Percentiles rank a stretch among this genome's conserved stretches.
These are phyloP conservation scores for Ennomos fuscantarius DNA, from an alignment of 2,888 invertebrate species.

Conservation along the genomic window DNA sequence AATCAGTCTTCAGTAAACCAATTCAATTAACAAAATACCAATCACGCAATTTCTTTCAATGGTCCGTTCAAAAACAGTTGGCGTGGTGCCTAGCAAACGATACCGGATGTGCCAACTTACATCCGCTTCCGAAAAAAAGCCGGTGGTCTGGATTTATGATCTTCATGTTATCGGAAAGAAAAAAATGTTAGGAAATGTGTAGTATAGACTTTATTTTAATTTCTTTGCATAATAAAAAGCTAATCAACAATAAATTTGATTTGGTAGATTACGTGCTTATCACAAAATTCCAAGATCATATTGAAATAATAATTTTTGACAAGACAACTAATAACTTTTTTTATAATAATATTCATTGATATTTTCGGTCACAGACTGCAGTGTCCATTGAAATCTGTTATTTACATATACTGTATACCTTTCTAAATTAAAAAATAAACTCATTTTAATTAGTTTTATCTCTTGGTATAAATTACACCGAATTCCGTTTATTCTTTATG, in stretches of 20 bases:
- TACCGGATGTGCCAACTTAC: slow-evolving; percentile 72
- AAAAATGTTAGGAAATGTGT: slow-evolving; percentile 33
- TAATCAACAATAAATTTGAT: too few species aligned
- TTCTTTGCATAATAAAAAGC: too few species aligned
- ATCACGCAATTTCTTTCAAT: slow-evolving; percentile 26
- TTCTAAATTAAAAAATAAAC: too few species aligned
- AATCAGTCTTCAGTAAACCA: not conserved
- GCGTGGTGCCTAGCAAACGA: slow-evolving; percentile 60
- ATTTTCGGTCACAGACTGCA: too few species aligned
- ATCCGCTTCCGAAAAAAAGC: slow-evolving; percentile 73
- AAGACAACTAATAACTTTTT: too few species aligned
- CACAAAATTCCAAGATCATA: too few species aligned
- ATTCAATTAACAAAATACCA: slow-evolving; percentile 19
- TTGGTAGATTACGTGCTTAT: too few species aligned
- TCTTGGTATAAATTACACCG: not conserved
- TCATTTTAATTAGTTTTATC: too few species aligned
- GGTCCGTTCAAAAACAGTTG: slow-evolving; percentile 51
- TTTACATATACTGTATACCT: too few species aligned
- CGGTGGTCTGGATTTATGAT: slow-evolving; percentile 62
- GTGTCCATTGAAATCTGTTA: not conserved
- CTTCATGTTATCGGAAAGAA: slow-evolving; percentile 47
- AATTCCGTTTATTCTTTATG: slow-evolving; percentile 15
- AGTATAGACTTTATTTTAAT: too few species aligned
- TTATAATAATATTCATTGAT: too few species aligned
- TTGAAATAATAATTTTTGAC: too few species aligned